A percentile compares a stretch with the other conserved stretches of the same genome.
These are phyloP conservation scores for Macrosoma leucophasiata DNA, from an alignment of 2,888 invertebrate species.

Conservation along the genomic window DNA sequence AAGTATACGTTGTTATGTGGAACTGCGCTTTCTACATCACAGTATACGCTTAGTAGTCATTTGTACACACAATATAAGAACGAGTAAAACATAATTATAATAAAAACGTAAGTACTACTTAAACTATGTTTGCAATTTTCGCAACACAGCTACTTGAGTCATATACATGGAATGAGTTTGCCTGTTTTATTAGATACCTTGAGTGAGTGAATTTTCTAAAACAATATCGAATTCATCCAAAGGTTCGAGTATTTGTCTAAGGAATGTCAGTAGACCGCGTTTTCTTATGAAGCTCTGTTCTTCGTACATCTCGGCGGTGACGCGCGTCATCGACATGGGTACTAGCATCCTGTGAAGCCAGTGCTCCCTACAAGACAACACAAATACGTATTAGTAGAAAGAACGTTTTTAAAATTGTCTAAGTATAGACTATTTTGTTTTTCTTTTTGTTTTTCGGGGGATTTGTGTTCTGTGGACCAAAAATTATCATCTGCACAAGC, in stretches of 20 bases:
- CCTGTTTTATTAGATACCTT: slow-evolving; percentile 58
- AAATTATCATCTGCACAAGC: no score
- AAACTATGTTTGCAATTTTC: no score
- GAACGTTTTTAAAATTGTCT: no score
- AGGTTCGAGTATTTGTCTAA: slow-evolving; percentile 92
- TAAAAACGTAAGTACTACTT: not conserved
- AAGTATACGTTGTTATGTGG: not conserved
- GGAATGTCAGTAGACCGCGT: slow-evolving; percentile 88
- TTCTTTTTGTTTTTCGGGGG: no score
- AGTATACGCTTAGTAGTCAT: slow-evolving; percentile 1
- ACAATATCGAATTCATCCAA: slow-evolving; percentile 92
- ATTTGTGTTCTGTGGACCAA: no score
- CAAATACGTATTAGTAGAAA: no score
- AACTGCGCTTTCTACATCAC: not conserved
- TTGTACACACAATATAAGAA: slow-evolving; percentile 1
- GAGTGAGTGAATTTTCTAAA: slow-evolving; percentile 89
- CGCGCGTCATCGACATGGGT: slow-evolving; percentile 92
- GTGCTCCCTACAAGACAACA: slow-evolving; percentile 85
- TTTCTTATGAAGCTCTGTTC: slow-evolving; percentile 96
- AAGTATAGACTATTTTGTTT: no score
- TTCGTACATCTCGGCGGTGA: slow-evolving; percentile 96
- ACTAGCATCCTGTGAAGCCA: slow-evolving; percentile 92
- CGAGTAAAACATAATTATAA: not conserved
- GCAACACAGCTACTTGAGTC: no score
- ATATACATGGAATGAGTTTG: no score